Conservation (phyloP, 2,113 vertebrate species). For the Lota lota region DNA sequence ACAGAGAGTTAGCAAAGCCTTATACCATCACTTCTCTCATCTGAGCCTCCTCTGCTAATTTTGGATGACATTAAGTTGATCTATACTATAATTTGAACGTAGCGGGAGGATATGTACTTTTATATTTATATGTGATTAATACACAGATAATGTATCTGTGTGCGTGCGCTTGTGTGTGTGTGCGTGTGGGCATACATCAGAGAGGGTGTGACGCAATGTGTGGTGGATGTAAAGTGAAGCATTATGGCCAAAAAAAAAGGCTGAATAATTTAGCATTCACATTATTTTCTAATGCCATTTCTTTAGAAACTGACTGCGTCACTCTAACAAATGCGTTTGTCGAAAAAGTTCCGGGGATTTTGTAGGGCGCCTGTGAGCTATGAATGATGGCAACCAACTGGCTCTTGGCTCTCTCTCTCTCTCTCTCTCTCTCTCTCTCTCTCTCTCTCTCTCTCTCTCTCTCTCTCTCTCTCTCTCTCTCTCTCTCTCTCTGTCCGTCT, state of each 20-base stretch:
- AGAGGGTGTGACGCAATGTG: background rate
- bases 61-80: slow-evolving; percentile 79
- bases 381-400: slow-evolving; percentile 63
- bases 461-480: background rate
- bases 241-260: slow-evolving; percentile 58
- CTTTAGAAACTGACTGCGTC: slow-evolving; percentile 62
- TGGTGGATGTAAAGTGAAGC: slow-evolving; percentile 58
- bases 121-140: slow-evolving; percentile 13
- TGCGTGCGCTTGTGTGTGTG: slow-evolving; percentile 31
- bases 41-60: slow-evolving; percentile 66
- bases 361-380: slow-evolving; percentile 62
- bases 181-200: slow-evolving; percentile 4
- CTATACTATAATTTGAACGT: slow-evolving; percentile 62
- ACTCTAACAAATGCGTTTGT: slow-evolving; percentile 64
- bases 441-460: background rate
- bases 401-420: slow-evolving; percentile 41
- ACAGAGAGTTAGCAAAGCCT: slow-evolving; percentile 55
- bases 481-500: too few species aligned
- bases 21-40: slow-evolving; percentile 36
- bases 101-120: slow-evolving; percentile 68
- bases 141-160: background rate
- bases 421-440: background rate
- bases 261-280: slow-evolving; percentile 72
- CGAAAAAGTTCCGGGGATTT: slow-evolving; percentile 62
- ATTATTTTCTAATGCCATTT: slow-evolving; percentile 73